Base-by-base conservation (phyloP, 1,140 invertebrate genomes). In the Atta texana region DNA sequence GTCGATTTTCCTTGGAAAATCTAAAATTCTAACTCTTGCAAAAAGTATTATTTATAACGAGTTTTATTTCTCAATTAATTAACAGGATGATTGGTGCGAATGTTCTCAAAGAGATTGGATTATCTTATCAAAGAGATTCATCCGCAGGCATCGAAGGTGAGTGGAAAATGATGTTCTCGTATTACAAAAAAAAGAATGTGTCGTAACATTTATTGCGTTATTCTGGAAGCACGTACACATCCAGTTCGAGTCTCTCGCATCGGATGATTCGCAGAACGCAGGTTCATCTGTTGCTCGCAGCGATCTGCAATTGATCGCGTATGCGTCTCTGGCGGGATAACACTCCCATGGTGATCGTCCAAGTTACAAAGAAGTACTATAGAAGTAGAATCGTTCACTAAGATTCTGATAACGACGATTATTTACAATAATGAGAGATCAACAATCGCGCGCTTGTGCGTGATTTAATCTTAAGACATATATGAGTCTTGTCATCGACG, bases 361-460 rank as follows among this genome's bases (percentile, higher is more conserved):
- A n/a, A 18, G 31, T 39, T 75, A 64, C 49, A 55, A 64, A 76
- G 10, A 63, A 64, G 44, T 64, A 24, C 16, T 3, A 51, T n/a
- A 24, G 24, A 24, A 24, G 51, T 5, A 34, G 28, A 53, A 44
- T 7, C 49, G 24, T 24, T 53, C 59, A 28, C 44, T 39, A 14
- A 28, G 49, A 51, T 51, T 64, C 31, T 34, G 44, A 39, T 31
- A 68, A 68, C 39, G 49, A 55, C 31, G 51, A 61, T 89, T 87
- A 87, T 89, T 89, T 78, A 87, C 88, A 90, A 24, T 51, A 81
- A 84, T 34, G 85, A 72, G 64, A 81, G 61, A 86, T 63, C 51
- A 24, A 76, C 53, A 53, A 34, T 78, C 71, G 71, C 61, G 24
- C 61, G 16, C 34, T 64, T 8, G 12, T 53, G 51, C 49, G 21